These are phyloP conservation scores for Patiria pectinifera DNA, from an alignment of 53 echinoderm and acorn worm species.

Conservation along the genomic window DNA sequence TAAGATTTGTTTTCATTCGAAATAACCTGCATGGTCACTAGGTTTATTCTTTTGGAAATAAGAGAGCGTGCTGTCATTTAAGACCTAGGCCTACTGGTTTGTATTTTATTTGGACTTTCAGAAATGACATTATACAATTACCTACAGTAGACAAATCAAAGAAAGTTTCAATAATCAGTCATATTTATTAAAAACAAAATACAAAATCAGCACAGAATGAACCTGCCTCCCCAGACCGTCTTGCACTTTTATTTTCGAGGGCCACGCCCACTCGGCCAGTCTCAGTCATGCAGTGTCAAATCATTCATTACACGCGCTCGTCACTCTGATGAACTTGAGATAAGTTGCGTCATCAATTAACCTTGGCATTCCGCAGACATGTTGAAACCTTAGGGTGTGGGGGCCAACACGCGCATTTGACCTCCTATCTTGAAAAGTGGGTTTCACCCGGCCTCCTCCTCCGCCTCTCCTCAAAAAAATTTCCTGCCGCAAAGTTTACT, in stretches of 20 bases:
- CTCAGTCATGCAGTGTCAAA: neutral
- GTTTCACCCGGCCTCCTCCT: neutral
- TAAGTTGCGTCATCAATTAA: constrained; percentile 54
- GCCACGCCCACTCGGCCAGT: neutral
- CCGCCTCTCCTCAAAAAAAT: neutral
- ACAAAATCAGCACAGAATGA: neutral
- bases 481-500: constrained; percentile 15
- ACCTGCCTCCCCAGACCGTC: neutral
- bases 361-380: constrained; percentile 19
- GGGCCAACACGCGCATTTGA: neutral
- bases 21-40: too few species aligned
- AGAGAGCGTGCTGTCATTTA: too few species aligned
- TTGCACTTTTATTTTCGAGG: neutral
- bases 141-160: too few species aligned
- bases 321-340: constrained; percentile 22
- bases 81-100: too few species aligned
- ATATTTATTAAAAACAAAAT: too few species aligned
- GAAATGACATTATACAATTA: too few species aligned
- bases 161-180: too few species aligned
- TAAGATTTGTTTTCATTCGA: too few species aligned
- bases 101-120: too few species aligned
- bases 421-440: neutral
- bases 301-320: constrained; percentile 19
- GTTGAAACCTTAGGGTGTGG: constrained; percentile 34
- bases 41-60: too few species aligned